Conservation (phyloP, 2,797 vertebrate species). For the Chiloscyllium punctatum region DNA sequence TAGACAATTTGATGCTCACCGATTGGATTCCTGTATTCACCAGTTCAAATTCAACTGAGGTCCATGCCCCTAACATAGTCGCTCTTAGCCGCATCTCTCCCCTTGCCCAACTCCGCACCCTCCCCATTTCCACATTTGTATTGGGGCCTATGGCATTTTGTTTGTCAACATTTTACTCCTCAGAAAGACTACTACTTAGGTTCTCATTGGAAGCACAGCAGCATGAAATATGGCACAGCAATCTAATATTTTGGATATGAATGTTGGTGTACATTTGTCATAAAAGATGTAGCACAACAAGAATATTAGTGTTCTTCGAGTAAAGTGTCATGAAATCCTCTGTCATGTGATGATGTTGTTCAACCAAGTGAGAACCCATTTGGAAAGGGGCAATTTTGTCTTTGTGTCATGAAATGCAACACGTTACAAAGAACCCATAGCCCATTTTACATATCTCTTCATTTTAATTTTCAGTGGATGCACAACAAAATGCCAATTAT, state of each 20-base stretch:
- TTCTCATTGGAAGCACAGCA: neutral
- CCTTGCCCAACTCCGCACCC: too few species aligned
- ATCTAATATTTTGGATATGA: neutral
- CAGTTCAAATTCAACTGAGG: neutral
- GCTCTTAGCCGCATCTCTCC: too few species aligned
- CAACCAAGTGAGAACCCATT: neutral
- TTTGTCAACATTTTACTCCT: neutral
- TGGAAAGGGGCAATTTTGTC: neutral
- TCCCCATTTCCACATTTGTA: neutral
- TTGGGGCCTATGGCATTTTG: neutral
- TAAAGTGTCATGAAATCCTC: neutral
- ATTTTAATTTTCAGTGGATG: neutral
- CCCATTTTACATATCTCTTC: neutral
- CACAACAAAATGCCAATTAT: neutral
- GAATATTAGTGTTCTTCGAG: neutral
- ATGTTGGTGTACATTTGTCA: neutral
- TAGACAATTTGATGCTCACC: neutral
- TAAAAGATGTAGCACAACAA: neutral
- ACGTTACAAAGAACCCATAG: neutral
- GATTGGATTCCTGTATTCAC: neutral
- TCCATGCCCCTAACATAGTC: neutral
- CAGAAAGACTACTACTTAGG: neutral
- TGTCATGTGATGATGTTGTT: neutral
- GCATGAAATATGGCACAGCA: neutral
- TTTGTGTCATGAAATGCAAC: neutral